phyloP scores from a whole-genome alignment of 2,797 vertebrate species.

The Anomalospiza imberbis region DNA sequence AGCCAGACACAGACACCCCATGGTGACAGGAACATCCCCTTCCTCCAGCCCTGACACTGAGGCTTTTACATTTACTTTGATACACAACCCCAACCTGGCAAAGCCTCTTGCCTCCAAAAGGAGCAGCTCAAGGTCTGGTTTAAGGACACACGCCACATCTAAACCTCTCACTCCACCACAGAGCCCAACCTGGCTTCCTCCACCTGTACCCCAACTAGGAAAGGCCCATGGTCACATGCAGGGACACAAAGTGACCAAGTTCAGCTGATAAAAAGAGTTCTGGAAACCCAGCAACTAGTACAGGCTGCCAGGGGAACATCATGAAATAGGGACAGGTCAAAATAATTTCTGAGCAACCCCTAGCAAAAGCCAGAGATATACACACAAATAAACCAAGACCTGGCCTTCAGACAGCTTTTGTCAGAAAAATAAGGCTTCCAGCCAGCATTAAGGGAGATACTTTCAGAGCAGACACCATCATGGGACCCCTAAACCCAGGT shows the following conservation, averaged over 20 bases:
- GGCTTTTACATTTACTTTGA: background rate
- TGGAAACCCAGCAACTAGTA: background rate
- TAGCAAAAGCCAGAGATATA: rapidly evolving
- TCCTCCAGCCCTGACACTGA: background rate
- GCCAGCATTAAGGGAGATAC: rapidly evolving
- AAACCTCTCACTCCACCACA: background rate
- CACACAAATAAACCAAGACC: background rate
- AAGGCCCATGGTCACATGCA: rapidly evolving
- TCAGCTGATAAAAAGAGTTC: background rate
- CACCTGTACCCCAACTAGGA: rapidly evolving
- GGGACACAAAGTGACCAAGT: background rate
- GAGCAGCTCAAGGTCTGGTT: background rate
- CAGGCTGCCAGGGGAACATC: background rate
- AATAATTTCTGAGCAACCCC: background rate
- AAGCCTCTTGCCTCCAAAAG: background rate
- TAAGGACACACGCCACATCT: background rate
- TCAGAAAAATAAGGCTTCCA: background rate
- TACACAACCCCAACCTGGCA: background rate
- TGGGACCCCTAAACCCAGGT: background rate
- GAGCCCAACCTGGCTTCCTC: background rate
- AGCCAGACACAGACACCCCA: background rate
- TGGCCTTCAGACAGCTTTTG: background rate
- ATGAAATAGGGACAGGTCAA: background rate
- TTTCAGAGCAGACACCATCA: background rate
- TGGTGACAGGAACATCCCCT: background rate